Evolutionary conservation across 1,140 invertebrate species (phyloP).

Genomic region (Parasteatoda tepidariorum): DNA sequence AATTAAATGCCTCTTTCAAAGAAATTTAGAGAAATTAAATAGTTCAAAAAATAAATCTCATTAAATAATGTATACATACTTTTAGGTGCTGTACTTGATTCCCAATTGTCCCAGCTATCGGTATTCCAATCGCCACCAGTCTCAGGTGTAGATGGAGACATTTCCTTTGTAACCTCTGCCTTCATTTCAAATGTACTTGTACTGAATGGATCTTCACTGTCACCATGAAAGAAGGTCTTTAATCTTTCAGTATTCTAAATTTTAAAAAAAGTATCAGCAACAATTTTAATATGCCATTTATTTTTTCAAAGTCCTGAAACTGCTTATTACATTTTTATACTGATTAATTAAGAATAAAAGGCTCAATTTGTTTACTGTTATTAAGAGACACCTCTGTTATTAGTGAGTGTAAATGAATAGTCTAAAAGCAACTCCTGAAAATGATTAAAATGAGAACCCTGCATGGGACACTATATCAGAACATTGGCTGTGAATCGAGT

Average conservation of each 20-base stretch:
- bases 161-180: background rate
- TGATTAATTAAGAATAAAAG: too few species aligned
- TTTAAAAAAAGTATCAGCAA: background rate
- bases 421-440: too few species aligned
- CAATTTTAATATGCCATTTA: too few species aligned
- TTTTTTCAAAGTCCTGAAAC: background rate
- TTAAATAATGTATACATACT: background rate
- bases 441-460: too few species aligned
- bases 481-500: too few species aligned
- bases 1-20: too few species aligned
- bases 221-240: conserved; percentile 13
- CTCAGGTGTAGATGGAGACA: background rate
- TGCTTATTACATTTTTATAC: too few species aligned
- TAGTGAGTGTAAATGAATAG: too few species aligned
- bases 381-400: too few species aligned
- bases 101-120: conserved; percentile 37
- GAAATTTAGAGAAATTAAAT: too few species aligned
- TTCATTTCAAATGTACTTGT: background rate
- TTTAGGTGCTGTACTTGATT: conserved; percentile 3
- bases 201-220: conserved; percentile 24
- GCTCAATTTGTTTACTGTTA: too few species aligned
- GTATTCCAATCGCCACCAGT: conserved; percentile 10
- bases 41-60: background rate
- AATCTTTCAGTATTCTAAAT: conserved; percentile 13
- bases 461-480: too few species aligned